These are phyloP conservation scores for Drosophila suboccidentalis DNA, from an alignment of 2,888 invertebrate species.

Conservation along the genomic window DNA sequence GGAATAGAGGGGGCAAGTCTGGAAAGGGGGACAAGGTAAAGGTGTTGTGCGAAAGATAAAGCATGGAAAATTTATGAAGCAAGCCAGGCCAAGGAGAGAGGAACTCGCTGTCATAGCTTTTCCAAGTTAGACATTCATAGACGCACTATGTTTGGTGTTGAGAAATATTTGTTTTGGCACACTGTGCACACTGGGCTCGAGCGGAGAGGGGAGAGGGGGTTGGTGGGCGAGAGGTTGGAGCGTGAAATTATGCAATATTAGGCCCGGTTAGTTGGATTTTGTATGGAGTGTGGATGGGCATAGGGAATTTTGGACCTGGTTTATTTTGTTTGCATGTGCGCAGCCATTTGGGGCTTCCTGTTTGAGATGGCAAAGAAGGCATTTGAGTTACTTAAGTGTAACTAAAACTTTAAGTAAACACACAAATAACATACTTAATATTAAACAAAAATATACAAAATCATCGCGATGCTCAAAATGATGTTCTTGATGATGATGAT, in stretches of 20 bases:
- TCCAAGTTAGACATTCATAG: slow-evolving; percentile 69
- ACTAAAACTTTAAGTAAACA: slow-evolving; percentile 81
- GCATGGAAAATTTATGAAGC: slow-evolving; percentile 79
- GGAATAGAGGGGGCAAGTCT: not conserved
- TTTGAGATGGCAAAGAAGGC: slow-evolving; percentile 45
- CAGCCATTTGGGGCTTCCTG: slow-evolving; percentile 73
- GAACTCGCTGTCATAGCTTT: slow-evolving; percentile 53
- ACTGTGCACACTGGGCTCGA: slow-evolving; percentile 6
- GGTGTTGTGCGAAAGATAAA: slow-evolving; percentile 81
- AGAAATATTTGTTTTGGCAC: slow-evolving; percentile 78
- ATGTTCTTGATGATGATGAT: slow-evolving; percentile 15
- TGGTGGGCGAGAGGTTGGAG: slow-evolving; percentile 22
- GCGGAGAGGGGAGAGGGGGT: not conserved
- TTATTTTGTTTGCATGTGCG: slow-evolving; percentile 77
- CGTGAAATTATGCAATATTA: slow-evolving; percentile 77
- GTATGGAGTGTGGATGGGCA: slow-evolving; percentile 31
- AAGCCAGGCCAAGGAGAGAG: slow-evolving; percentile 31
- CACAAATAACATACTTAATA: slow-evolving; percentile 82
- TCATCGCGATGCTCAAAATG: slow-evolving; percentile 31
- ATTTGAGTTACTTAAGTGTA: slow-evolving; percentile 80
- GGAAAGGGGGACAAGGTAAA: slow-evolving; percentile 43
- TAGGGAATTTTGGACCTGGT: slow-evolving; percentile 59
- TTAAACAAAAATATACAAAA: slow-evolving; percentile 79
- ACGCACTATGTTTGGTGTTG: slow-evolving; percentile 70
- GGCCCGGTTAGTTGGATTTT: slow-evolving; percentile 16